Evolutionary conservation across 1,140 invertebrate genomes (phyloP).

Genomic region (Scaptomyza graminum): DNA sequence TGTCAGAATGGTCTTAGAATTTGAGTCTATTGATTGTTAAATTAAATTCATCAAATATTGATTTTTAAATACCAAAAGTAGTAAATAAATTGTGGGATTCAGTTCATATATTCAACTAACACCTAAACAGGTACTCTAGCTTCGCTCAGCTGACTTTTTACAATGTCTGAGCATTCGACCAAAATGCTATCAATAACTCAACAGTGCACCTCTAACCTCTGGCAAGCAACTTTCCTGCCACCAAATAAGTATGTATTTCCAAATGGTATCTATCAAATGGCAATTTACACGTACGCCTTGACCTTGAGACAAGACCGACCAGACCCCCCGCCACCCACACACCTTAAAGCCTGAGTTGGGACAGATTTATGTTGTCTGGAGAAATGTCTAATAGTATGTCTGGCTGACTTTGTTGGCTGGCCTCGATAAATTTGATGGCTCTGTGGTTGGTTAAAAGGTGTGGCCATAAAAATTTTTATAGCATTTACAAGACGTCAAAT

Average conservation of each 20-base stretch:
- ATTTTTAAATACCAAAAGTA: too few species aligned
- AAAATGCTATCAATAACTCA: too few species aligned
- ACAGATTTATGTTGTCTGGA: conserved; percentile 73
- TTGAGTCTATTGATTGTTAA: neutral
- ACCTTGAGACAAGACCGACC: conserved; percentile 56
- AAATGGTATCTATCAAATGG: conserved; percentile 51
- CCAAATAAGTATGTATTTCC: too few species aligned
- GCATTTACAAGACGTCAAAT: conserved; percentile 49
- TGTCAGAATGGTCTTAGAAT: too few species aligned
- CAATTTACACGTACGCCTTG: conserved; percentile 72
- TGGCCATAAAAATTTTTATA: conserved; percentile 69
- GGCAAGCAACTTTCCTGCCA: too few species aligned
- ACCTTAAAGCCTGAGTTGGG: neutral
- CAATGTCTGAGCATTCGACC: too few species aligned
- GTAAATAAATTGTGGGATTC: neutral
- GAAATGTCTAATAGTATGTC: conserved; percentile 25
- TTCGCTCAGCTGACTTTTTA: too few species aligned
- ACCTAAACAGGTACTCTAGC: too few species aligned
- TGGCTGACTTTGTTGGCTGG: conserved; percentile 34
- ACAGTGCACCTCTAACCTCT: neutral
- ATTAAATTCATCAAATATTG: conserved; percentile 1
- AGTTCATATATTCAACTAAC: too few species aligned
- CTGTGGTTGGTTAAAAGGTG: conserved; percentile 50
- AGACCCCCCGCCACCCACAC: conserved; percentile 12
- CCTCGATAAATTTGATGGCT: conserved; percentile 61